Percentiles rank a stretch among this genome's conserved stretches.
Conservation (phyloP, 2,797 vertebrate species). For the Thamnophis elegans region DNA sequence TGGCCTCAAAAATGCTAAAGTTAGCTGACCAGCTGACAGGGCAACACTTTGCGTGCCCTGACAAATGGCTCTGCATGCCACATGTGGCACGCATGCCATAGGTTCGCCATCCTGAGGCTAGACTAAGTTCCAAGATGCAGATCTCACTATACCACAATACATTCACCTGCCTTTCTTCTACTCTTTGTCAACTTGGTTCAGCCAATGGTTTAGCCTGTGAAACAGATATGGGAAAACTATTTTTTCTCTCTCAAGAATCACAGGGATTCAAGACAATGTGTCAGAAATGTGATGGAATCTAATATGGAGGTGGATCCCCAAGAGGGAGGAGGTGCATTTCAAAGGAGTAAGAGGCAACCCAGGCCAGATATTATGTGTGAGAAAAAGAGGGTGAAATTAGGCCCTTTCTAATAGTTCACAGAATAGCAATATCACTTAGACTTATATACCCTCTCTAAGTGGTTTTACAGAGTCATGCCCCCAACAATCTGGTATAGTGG, state of each 20-base stretch:
- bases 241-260: neutral
- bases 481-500: neutral
- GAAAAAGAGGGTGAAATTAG: neutral
- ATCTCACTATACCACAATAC: neutral
- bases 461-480: neutral
- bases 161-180: neutral
- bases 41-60: no score
- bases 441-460: neutral
- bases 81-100: no score
- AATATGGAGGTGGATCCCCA: neutral
- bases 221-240: neutral
- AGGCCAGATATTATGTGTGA: neutral
- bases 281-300: neutral
- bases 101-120: neutral
- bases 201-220: neutral
- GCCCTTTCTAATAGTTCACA: neutral
- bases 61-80: no score
- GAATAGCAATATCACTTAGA: neutral
- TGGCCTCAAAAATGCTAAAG: no score
- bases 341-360: neutral
- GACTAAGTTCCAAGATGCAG: neutral
- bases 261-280: neutral
- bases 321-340: neutral
- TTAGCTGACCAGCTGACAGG: no score
- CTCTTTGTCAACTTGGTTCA: neutral